phyloP scores from a whole-genome alignment of 2,113 vertebrate genomes.

The Sprattus sprattus region DNA sequence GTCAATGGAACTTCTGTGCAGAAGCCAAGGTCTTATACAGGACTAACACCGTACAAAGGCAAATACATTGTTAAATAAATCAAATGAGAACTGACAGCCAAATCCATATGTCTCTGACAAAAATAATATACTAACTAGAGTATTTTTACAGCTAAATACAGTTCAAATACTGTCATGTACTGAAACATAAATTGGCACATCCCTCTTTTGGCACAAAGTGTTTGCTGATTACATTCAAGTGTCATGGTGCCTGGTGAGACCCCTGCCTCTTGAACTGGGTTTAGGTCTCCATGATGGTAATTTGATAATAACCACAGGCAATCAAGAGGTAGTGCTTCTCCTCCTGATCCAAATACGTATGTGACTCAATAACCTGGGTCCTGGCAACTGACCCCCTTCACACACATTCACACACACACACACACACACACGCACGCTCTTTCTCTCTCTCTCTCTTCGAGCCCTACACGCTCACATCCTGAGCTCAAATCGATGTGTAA shows the following conservation, averaged over 20 bases:
- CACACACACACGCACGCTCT: neutral
- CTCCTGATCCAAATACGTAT: neutral
- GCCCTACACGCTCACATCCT: neutral
- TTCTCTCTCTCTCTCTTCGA: neutral
- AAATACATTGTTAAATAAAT: neutral
- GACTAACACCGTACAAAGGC: neutral
- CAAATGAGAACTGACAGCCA: neutral
- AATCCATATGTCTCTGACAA: neutral
- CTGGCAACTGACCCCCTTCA: neutral
- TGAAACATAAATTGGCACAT: neutral
- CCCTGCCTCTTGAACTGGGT: neutral
- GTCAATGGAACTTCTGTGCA: neutral
- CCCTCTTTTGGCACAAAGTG: slow-evolving; percentile 5
- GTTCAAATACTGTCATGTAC: neutral
- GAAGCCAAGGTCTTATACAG: neutral
- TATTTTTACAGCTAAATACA: neutral
- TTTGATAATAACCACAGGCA: neutral
- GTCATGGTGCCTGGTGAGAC: neutral
- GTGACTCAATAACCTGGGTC: neutral
- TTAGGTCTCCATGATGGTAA: neutral
- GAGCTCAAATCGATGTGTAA: slow-evolving; percentile 78
- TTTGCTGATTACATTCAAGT: slow-evolving; percentile 17
- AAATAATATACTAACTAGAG: neutral
- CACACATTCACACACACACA: neutral
- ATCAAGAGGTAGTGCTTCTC: neutral